These are phyloP conservation scores for Platalea minor DNA, from an alignment of 2,797 vertebrate genomes.

Conservation along the genomic window DNA sequence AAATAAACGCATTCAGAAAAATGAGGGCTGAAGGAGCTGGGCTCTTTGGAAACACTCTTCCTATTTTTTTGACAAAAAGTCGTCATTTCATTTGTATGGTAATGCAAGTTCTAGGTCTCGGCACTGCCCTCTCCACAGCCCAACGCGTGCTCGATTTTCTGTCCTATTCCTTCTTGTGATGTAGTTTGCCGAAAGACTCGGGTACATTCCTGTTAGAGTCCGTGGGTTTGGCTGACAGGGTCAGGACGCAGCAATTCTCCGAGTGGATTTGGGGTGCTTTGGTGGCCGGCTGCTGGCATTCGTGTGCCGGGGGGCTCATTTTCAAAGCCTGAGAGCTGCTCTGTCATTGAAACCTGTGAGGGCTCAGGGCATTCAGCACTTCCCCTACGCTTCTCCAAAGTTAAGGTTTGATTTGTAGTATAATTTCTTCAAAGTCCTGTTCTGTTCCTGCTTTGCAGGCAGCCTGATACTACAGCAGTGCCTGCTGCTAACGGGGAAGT, in stretches of 20 bases:
- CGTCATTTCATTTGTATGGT: background rate
- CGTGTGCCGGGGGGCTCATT: rapidly evolving
- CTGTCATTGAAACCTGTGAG: background rate
- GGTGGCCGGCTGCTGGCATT: background rate
- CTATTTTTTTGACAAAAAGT: background rate
- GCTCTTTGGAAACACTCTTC: background rate
- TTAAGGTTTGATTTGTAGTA: background rate
- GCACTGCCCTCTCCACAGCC: background rate
- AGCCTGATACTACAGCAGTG: background rate
- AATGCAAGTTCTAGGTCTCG: background rate
- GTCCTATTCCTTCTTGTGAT: background rate
- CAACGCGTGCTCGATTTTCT: background rate
- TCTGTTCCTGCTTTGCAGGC: background rate
- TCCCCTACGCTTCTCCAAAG: background rate
- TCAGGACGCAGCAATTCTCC: background rate
- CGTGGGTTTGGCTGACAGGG: background rate
- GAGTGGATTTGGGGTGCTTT: background rate
- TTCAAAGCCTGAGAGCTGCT: background rate
- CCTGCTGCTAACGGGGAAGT: background rate
- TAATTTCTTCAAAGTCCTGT: background rate
- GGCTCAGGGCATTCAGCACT: background rate
- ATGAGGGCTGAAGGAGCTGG: background rate
- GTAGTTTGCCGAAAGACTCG: background rate
- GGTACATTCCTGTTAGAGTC: background rate
- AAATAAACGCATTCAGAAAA: slow-evolving; percentile 1